These are phyloP conservation scores for Aurelia coerulea DNA, from an alignment of 30 jellyfish, hydroid and myxozoan species.

Conservation along the genomic window DNA sequence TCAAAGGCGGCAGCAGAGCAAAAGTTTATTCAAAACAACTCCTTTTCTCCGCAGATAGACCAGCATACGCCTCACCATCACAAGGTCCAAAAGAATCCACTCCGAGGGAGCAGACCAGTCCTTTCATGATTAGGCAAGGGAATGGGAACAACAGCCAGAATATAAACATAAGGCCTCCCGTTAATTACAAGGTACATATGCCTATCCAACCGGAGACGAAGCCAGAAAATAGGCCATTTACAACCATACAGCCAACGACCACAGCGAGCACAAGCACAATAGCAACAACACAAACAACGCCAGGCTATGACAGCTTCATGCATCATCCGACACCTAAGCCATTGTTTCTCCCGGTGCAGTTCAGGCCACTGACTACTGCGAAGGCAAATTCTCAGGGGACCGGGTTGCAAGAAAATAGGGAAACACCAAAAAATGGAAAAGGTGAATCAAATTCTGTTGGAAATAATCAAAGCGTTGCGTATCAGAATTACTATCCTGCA, in stretches of 20 bases:
- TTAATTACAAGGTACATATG: no score
- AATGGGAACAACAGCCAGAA: no score
- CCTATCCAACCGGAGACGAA: no score
- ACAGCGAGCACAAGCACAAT: slow-evolving; percentile 8
- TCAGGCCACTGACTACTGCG: not conserved
- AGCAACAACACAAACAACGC: slow-evolving; percentile 20
- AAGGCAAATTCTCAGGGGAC: slow-evolving; percentile 2
- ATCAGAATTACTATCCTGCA: not conserved
- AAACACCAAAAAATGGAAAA: not conserved
- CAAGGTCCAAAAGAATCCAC: no score
- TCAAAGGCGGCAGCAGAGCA: no score
- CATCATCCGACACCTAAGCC: slow-evolving; percentile 65
- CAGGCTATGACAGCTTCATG: not conserved
- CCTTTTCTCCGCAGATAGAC: no score
- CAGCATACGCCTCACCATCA: no score
- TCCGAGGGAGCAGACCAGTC: no score
- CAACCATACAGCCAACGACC: not conserved
- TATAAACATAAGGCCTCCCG: no score
- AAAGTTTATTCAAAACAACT: no score
- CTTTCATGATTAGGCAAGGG: no score
- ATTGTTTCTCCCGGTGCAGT: slow-evolving; percentile 5
- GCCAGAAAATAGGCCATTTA: no score
- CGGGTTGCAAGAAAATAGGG: not conserved
- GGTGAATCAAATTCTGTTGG: not conserved
- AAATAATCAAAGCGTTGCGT: not conserved